Conservation (phyloP, 1,140 invertebrate species). For the Drosophila fuyamai region DNA sequence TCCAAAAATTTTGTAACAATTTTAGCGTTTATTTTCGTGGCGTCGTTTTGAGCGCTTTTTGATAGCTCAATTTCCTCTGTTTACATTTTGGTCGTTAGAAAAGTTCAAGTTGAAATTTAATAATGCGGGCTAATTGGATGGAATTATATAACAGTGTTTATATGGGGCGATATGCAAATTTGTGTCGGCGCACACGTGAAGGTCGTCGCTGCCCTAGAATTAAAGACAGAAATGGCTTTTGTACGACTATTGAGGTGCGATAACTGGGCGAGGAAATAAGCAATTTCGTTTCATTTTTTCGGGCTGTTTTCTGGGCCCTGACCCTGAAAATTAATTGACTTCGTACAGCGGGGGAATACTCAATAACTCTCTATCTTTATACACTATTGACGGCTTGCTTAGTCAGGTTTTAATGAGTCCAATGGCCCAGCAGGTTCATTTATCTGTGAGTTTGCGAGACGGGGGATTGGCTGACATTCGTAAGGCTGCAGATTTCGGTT, state of each 20-base stretch:
- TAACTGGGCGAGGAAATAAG: conserved; percentile 73
- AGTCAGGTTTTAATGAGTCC: conserved; percentile 68
- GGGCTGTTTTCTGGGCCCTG: conserved; percentile 53
- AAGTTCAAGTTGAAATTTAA: conserved; percentile 78
- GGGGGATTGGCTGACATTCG: conserved; percentile 51
- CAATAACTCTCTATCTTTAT: conserved; percentile 17
- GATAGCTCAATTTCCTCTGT: conserved; percentile 59
- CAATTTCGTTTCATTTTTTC: conserved; percentile 59
- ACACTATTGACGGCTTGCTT: conserved; percentile 67
- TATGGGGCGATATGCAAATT: conserved; percentile 67
- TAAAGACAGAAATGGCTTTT: conserved; percentile 56
- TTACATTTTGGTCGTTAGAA: conserved; percentile 23
- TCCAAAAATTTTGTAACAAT: conserved; percentile 5
- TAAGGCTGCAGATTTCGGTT: conserved; percentile 51
- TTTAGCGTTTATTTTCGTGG: conserved; percentile 36
- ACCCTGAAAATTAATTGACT: conserved; percentile 79
- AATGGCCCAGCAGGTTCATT: conserved; percentile 60
- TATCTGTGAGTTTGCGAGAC: conserved; percentile 43
- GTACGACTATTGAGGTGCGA: conserved; percentile 56
- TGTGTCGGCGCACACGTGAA: conserved; percentile 44
- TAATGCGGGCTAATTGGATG: conserved; percentile 68
- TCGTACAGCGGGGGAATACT: conserved; percentile 34
- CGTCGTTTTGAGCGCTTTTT: conserved; percentile 46
- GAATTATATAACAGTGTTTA: conserved; percentile 54
- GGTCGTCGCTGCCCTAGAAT: conserved; percentile 67